These are phyloP conservation scores for Dendrolimus houi DNA, from an alignment of 2,888 invertebrate genomes.

Conservation along the genomic window DNA sequence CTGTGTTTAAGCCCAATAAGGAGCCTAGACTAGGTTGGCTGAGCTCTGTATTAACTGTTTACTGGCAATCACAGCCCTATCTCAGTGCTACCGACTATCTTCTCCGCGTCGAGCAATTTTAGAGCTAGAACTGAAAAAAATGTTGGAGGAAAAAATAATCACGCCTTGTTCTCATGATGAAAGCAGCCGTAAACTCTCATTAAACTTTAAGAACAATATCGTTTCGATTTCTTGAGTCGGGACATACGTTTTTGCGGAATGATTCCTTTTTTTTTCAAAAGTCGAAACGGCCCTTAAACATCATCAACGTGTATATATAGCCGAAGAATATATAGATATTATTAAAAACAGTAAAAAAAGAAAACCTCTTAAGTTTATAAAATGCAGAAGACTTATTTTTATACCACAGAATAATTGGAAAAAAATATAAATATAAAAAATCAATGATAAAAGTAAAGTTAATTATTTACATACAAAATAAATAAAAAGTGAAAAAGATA, in stretches of 20 bases:
- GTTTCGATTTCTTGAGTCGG: neutral
- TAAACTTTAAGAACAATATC: too few relatives aligned
- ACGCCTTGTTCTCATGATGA: too few relatives aligned
- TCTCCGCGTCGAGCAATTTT: too few relatives aligned
- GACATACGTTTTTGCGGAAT: neutral
- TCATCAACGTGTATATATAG: too few relatives aligned
- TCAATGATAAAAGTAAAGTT: neutral
- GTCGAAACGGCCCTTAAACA: neutral
- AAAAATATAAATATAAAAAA: neutral
- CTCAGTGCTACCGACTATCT: too few relatives aligned
- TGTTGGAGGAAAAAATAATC: too few relatives aligned
- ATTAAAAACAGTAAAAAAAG: neutral
- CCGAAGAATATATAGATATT: neutral
- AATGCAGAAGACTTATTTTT: neutral
- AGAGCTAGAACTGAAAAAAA: too few relatives aligned
- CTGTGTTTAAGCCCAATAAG: too few relatives aligned
- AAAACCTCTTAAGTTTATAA: neutral
- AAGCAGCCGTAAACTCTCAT: too few relatives aligned
- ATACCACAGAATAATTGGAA: neutral
- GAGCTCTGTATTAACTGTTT: too few relatives aligned
- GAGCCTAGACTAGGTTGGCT: too few relatives aligned
- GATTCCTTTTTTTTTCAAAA: slow-evolving; percentile 1
- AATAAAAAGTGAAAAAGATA: neutral
- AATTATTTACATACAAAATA: neutral
- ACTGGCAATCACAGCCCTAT: too few relatives aligned